Evolutionary conservation across 2,113 vertebrate genomes (phyloP).

Genomic region (Nycticorax nycticorax): DNA sequence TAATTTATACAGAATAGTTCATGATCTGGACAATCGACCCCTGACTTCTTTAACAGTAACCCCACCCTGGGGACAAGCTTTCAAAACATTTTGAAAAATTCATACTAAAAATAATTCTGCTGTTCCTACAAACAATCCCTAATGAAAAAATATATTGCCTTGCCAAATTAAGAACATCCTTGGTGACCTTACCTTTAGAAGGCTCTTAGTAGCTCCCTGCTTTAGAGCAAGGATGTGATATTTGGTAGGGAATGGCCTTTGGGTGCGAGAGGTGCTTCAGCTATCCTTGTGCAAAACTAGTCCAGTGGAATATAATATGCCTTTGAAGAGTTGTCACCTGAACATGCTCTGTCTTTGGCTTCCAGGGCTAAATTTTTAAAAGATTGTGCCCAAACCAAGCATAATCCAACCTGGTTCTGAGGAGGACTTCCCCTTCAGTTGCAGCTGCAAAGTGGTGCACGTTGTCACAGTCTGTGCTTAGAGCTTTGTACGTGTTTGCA

Average conservation of each 20-base stretch:
- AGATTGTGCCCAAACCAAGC: not conserved
- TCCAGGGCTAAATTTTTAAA: not conserved
- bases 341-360: not conserved
- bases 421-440: not conserved
- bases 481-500: not conserved
- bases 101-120: not conserved
- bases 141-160: not conserved
- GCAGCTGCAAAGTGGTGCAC: not conserved
- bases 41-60: not conserved
- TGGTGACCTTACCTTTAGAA: not conserved
- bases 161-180: not conserved
- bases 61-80: not conserved
- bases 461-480: not conserved
- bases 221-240: not conserved
- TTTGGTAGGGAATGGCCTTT: not conserved
- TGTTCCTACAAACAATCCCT: not conserved
- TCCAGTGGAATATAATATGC: not conserved
- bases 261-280: not conserved
- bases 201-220: not conserved
- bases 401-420: not conserved
- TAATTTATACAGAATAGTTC: not conserved
- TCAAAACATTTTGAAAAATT: not conserved
- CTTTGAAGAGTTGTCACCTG: not conserved
- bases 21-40: not conserved
- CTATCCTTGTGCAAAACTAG: not conserved